Conservation (phyloP, 2,113 vertebrate species). For the Prunella himalayana region DNA sequence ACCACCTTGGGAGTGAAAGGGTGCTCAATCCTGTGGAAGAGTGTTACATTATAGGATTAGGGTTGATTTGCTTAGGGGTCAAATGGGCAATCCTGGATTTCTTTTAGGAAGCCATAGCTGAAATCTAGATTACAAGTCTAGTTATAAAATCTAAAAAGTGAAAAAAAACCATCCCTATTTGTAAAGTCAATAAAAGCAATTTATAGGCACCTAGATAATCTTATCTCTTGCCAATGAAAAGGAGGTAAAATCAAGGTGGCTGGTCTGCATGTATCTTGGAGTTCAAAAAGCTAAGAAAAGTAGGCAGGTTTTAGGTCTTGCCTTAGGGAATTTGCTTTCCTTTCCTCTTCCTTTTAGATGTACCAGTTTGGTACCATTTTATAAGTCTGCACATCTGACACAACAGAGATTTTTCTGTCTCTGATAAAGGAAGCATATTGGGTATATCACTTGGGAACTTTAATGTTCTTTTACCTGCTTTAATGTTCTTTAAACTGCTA, state of each 20-base stretch:
- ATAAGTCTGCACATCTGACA: neutral
- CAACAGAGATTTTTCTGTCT: neutral
- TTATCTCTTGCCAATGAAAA: neutral
- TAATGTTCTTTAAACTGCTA: neutral
- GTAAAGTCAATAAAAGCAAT: neutral
- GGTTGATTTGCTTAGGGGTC: neutral
- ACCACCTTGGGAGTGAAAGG: neutral
- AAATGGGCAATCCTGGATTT: conserved; percentile 23
- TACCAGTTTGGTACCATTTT: neutral
- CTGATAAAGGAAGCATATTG: neutral
- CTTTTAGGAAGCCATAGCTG: neutral
- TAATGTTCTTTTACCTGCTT: neutral
- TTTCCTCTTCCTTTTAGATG: neutral
- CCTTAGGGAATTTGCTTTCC: neutral
- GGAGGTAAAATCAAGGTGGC: neutral
- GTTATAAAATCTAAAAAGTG: neutral
- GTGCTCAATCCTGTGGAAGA: neutral
- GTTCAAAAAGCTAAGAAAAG: neutral
- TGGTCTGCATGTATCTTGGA: neutral
- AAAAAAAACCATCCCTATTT: fast-evolving
- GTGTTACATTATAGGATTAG: conserved; percentile 7
- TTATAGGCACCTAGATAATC: neutral
- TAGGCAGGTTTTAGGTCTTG: neutral
- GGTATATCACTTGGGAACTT: neutral
- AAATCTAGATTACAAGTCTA: neutral